Evolutionary conservation across 2,113 vertebrate genomes (phyloP), one percentile per base, ranked within the genome.

Genomic region (Rhinoderma darwinii): DNA sequence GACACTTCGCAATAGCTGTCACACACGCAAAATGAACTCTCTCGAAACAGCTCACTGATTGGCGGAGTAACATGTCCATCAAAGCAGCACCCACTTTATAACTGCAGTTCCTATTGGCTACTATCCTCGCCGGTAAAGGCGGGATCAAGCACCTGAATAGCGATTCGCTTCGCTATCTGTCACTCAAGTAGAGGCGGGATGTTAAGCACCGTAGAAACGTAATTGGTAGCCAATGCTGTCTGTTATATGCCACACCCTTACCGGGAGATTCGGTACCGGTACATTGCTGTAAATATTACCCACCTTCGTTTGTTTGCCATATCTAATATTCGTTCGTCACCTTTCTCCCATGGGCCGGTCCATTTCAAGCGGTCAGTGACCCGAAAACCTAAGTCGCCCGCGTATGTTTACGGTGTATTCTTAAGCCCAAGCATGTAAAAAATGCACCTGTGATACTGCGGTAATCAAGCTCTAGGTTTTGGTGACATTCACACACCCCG

Each of bases 251-350:
- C 39, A 56, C 66, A 47, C 44, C 37, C 20, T 56, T 74, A 87
- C 78, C 86, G 79, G 79, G 77, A 32, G 77, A 54, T 61, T 35
- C 83, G 83, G 54, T 59, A 4, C 84, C 84, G 73, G 39, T 43
- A 14, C 11, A 20, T 54, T 15, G 14, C 44, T 2, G 14, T 20
- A 22, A 37, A 27, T 35, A 51, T 18, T 39, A 41, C 10, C 47
- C 47, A 25, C 20, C 68, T 14, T 41, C 15, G 3, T 11, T 30
- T 9, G 32, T 3, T 20, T 0, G 37, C 59, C 39, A 18, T 30
- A 20, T 17, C 22, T 72, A 41, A 37, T 72, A 9, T 39, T 11
- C 37, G 0, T 18, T 15, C 32, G 17, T 41, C 27, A 1, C 20
- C 41, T 37, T 18, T 27, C 14, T 17, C 27, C 20, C 47, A 35